Conservation (phyloP, 2,113 vertebrate species). For the Synodontis membranacea region DNA sequence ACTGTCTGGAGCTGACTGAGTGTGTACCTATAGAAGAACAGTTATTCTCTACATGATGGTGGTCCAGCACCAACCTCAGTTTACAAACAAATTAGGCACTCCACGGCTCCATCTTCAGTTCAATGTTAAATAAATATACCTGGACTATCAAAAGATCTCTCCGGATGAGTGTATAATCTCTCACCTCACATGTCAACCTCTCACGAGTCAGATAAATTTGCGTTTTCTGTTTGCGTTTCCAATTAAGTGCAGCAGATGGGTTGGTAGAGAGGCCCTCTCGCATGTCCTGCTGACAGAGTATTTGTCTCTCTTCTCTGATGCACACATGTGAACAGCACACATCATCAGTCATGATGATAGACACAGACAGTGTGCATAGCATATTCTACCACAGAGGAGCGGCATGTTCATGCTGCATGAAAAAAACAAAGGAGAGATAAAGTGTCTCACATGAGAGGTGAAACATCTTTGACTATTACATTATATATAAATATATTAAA, state of each 20-base stretch:
- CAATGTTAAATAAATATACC: slow-evolving; percentile 49
- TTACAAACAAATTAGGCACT: slow-evolving; percentile 59
- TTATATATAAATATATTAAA: too few relatives aligned
- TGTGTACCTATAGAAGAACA: slow-evolving; percentile 7
- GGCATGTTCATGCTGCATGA: neutral
- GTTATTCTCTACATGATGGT: slow-evolving; percentile 51
- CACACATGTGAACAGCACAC: slow-evolving; percentile 42
- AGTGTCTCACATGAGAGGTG: neutral
- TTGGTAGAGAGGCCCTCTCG: slow-evolving; percentile 17
- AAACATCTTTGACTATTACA: neutral
- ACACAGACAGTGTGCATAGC: slow-evolving; percentile 13
- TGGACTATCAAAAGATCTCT: slow-evolving; percentile 46
- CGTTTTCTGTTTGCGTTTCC: slow-evolving; percentile 50
- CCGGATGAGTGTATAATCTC: slow-evolving; percentile 40
- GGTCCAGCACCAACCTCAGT: slow-evolving; percentile 59
- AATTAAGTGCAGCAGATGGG: slow-evolving; percentile 46
- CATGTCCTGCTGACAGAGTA: slow-evolving; percentile 47
- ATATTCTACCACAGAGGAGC: neutral
- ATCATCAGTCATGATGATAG: slow-evolving; percentile 38
- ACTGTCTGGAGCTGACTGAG: neutral
- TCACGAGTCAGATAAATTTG: slow-evolving; percentile 32
- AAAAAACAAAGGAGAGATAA: neutral
- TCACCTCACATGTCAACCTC: slow-evolving; percentile 38
- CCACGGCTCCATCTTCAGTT: slow-evolving; percentile 44
- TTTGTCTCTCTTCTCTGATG: slow-evolving; percentile 41